A percentile compares a stretch with the other conserved stretches of the same genome.
Evolutionary conservation across 2,797 vertebrate genomes (phyloP).

Genomic region (Rhinella marina): DNA sequence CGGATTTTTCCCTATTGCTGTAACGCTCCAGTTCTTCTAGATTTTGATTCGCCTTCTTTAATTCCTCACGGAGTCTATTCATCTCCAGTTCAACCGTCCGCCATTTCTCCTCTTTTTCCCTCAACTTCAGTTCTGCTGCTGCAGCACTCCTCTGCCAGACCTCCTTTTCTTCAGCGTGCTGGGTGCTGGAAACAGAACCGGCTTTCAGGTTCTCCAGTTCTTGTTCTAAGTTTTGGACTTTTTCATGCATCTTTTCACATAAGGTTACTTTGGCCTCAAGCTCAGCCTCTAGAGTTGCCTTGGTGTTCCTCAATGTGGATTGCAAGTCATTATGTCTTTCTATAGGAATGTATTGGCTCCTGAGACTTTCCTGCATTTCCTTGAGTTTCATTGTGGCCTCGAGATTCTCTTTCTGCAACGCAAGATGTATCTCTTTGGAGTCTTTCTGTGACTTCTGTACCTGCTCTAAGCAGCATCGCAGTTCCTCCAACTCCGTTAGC

Average conservation of each 20-base stretch:
- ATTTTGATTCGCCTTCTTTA: slow-evolving; percentile 77
- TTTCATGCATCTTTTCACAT: slow-evolving; percentile 73
- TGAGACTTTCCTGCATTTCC: slow-evolving; percentile 76
- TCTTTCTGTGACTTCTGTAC: slow-evolving; percentile 75
- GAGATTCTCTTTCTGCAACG: slow-evolving; percentile 75
- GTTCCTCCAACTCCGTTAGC: slow-evolving; percentile 69
- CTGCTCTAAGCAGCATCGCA: slow-evolving; percentile 74
- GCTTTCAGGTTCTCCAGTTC: slow-evolving; percentile 74
- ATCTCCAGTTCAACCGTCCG: slow-evolving; percentile 75
- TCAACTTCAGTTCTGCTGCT: slow-evolving; percentile 69
- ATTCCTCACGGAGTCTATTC: slow-evolving; percentile 79
- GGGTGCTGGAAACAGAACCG: slow-evolving; percentile 72
- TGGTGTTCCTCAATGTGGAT: slow-evolving; percentile 71
- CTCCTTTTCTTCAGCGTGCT: slow-evolving; percentile 74
- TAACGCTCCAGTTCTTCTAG: slow-evolving; percentile 76
- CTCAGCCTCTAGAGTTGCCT: slow-evolving; percentile 77
- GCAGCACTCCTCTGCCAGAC: slow-evolving; percentile 76
- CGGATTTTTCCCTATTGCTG: slow-evolving; percentile 75
- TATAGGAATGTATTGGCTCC: slow-evolving; percentile 74
- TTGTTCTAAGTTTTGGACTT: slow-evolving; percentile 72
- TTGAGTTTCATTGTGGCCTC: slow-evolving; percentile 67
- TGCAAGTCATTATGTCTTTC: slow-evolving; percentile 80
- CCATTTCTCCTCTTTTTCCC: slow-evolving; percentile 81
- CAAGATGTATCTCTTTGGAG: slow-evolving; percentile 68
- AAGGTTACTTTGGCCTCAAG: slow-evolving; percentile 73